phyloP scores from a whole-genome alignment of 2,113 vertebrate species.

The Myotis lucifugus region DNA sequence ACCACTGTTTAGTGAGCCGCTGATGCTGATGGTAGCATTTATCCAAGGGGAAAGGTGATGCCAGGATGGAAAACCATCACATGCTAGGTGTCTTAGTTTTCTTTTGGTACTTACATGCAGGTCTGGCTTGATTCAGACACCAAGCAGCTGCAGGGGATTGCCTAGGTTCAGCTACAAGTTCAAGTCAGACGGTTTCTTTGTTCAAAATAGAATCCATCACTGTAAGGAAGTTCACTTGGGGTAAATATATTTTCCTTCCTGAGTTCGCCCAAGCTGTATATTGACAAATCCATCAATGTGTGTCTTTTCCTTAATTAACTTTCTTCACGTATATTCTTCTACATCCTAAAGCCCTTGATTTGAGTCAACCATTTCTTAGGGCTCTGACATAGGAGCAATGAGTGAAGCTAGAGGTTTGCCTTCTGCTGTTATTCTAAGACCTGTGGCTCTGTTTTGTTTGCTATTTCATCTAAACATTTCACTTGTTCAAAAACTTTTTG shows the following conservation, averaged over 20 bases:
- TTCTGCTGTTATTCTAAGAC: background rate
- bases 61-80: background rate
- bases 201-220: background rate
- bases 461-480: background rate
- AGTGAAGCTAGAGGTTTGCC: background rate
- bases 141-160: background rate
- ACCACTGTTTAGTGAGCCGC: background rate
- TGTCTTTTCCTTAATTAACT: slow-evolving; percentile 16
- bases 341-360: background rate
- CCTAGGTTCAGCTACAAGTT: background rate
- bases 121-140: background rate
- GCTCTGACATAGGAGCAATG: background rate
- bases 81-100: background rate
- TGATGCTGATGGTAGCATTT: too few relatives aligned
- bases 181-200: slow-evolving; percentile 5
- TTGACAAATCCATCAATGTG: background rate
- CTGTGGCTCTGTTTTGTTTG: background rate
- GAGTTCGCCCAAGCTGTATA: background rate
- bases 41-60: background rate
- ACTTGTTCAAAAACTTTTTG: background rate
- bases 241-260: background rate
- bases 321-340: background rate
- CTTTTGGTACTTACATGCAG: background rate
- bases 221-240: background rate
- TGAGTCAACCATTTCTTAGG: background rate